A percentile compares a stretch with the other conserved stretches of the same genome.
These are phyloP conservation scores for Argentina silus DNA, from an alignment of 2,797 vertebrate genomes.

Conservation along the genomic window DNA sequence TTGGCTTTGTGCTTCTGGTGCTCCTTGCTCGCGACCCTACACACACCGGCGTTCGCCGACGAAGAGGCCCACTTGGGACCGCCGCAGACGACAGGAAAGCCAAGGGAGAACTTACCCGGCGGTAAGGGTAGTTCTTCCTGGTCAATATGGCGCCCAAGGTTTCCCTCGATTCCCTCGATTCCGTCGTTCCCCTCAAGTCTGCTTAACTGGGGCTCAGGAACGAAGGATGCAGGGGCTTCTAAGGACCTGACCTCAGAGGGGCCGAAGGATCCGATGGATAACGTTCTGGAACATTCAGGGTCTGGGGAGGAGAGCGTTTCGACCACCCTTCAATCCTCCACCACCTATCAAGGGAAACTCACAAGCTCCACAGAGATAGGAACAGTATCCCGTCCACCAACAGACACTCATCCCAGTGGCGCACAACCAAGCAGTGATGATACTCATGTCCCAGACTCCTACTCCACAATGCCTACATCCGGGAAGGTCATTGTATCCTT, in stretches of 20 bases:
- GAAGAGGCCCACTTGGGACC: constrained; percentile 59
- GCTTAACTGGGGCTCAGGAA: constrained; percentile 5
- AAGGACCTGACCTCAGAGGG: background rate
- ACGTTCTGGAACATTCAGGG: constrained; percentile 41
- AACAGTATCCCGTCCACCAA: constrained; percentile 36
- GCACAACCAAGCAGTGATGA: constrained; percentile 46
- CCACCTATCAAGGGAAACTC: constrained; percentile 42
- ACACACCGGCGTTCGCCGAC: constrained; percentile 48
- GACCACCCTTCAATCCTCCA: constrained; percentile 45
- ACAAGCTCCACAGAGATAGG: constrained; percentile 54
- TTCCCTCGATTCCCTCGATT: constrained; percentile 28
- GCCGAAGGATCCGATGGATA: constrained; percentile 28
- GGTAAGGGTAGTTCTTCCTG: constrained; percentile 39
- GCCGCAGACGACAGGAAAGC: constrained; percentile 23
- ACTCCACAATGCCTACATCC: constrained; percentile 41
- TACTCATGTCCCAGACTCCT: constrained; percentile 57
- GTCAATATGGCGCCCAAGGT: constrained; percentile 18
- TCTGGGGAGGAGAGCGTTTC: constrained; percentile 58
- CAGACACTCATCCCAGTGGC: constrained; percentile 58
- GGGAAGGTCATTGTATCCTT: constrained; percentile 59
- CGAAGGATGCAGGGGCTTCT: background rate
- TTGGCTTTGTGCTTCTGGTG: constrained; percentile 67
- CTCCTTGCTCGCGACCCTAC: constrained; percentile 51
- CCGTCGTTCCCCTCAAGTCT: constrained; percentile 11
- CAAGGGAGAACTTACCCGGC: constrained; percentile 29